Evolutionary conservation across 1,140 invertebrate species (phyloP), one percentile per base, ranked within the genome.

Genomic region (Theocolax elegans): DNA sequence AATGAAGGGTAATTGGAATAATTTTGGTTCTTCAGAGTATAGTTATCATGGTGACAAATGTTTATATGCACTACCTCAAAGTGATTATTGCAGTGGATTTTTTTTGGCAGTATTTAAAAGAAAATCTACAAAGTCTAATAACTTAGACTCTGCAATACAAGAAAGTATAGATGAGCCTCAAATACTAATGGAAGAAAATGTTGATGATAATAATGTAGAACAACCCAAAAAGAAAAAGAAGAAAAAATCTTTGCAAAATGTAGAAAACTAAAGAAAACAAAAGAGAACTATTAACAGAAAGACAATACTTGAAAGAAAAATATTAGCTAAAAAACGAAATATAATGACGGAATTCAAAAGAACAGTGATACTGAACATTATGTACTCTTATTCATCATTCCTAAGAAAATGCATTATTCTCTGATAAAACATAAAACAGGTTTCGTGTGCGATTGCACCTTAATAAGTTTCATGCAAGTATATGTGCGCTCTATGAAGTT

Each of bases 61-160:
- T 83, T 74, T 98, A 0, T 94, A 96, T 80, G 89, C 93, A 0
- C 87, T 86, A 71, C 90, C 92, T 0, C 89, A 93, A 13, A 79
- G 85, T 3, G 94, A 97, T 87, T 83, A 90, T 3, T 96, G 95
- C 0, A 96, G 94, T 85, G 97, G 97, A 27, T 98, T 99, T 84
- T 99, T 99, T 86, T 88, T 98, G 19, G 95, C 96, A 9, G 88
- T 97, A 51, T 93, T 99, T 80, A 92, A 95, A 79, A 88, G 89
- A 79, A 86, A 84, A 40, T 15, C 35, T 10, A 40, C 23, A 12
- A 13, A 17, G 12, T 21, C 21, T 35, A 10, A 35, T 35, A 35
- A 6, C 10, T 4, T 6, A 35, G 31, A 6, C 4, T 6, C 4
- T 35, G 10, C 31, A 35, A 35, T 10, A 10, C 46, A 58, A 17